A percentile compares a stretch with the other conserved stretches of the same genome.
phyloP scores from a whole-genome alignment of 2,888 invertebrate genomes.

The Eupithecia pulchellata region DNA sequence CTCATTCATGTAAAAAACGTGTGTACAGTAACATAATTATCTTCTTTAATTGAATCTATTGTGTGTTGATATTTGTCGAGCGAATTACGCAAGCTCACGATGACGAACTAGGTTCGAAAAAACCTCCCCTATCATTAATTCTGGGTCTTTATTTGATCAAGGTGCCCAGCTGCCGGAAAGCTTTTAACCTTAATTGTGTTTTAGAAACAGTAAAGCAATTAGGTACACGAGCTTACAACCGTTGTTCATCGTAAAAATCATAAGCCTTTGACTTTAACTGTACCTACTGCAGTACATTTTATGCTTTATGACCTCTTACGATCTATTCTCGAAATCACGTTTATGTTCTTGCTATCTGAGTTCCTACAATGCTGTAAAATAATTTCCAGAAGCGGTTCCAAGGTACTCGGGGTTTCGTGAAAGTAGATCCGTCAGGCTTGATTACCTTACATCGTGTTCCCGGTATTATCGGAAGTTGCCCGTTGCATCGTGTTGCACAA shows the following conservation, averaged over 20 bases:
- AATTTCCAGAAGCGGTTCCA: slow-evolving; percentile 37
- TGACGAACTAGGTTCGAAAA: slow-evolving; percentile 27
- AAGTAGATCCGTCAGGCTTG: slow-evolving; percentile 54
- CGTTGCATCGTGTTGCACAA: slow-evolving; percentile 54
- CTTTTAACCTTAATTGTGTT: slow-evolving; percentile 55
- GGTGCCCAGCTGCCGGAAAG: slow-evolving; percentile 44
- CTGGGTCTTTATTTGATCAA: slow-evolving; percentile 43
- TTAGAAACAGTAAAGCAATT: slow-evolving; percentile 43
- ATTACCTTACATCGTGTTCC: slow-evolving; percentile 56
- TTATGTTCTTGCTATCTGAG: slow-evolving; percentile 27
- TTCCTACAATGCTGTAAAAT: slow-evolving; percentile 26
- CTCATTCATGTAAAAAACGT: slow-evolving; percentile 8
- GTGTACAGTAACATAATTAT: slow-evolving; percentile 1
- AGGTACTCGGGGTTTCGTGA: slow-evolving; percentile 47
- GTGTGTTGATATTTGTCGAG: slow-evolving; percentile 25
- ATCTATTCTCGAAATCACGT: slow-evolving; percentile 24
- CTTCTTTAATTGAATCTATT: slow-evolving; percentile 27
- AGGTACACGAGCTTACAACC: slow-evolving; percentile 3
- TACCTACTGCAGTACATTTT: neutral
- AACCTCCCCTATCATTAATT: slow-evolving; percentile 39
- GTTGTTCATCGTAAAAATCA: slow-evolving; percentile 30
- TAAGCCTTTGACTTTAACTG: slow-evolving; percentile 5
- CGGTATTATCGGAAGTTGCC: slow-evolving; percentile 56
- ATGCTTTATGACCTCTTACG: slow-evolving; percentile 5
- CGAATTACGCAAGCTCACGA: slow-evolving; percentile 19